phyloP scores from a whole-genome alignment of 1,140 invertebrate genomes.

The Penaeus vannamei region DNA sequence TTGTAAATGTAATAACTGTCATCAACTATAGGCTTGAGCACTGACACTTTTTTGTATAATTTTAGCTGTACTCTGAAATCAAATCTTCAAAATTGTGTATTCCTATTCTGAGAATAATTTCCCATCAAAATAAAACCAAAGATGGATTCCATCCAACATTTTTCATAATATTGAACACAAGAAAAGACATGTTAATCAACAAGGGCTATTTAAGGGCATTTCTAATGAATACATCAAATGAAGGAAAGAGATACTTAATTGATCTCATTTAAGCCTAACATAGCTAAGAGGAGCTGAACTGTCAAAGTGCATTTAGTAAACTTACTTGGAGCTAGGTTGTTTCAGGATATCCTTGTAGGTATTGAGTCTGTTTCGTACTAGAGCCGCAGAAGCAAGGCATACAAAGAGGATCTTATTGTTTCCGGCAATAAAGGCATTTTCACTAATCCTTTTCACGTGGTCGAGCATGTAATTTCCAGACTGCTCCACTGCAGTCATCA shows the following conservation, averaged over 20 bases:
- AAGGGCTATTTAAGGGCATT: background rate
- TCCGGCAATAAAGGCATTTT: constrained; percentile 86
- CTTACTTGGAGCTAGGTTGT: constrained; percentile 73
- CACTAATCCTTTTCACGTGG: constrained; percentile 83
- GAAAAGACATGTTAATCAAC: too few relatives aligned
- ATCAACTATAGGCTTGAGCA: too few relatives aligned
- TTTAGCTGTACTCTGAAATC: too few relatives aligned
- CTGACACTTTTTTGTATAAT: too few relatives aligned
- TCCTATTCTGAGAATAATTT: too few relatives aligned
- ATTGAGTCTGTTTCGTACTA: constrained; percentile 83
- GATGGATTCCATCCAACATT: too few relatives aligned
- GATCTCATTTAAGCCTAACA: background rate
- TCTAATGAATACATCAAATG: background rate
- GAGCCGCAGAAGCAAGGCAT: constrained; percentile 82
- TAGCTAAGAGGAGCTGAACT: background rate
- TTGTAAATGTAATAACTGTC: background rate
- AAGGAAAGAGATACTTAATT: background rate
- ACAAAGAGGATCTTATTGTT: constrained; percentile 83
- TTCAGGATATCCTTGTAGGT: constrained; percentile 77
- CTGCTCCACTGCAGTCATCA: constrained; percentile 79
- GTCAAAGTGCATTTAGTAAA: constrained; percentile 74
- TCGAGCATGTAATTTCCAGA: constrained; percentile 77
- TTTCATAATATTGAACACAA: too few relatives aligned
- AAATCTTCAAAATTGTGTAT: too few relatives aligned
- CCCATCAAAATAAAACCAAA: too few relatives aligned